Evolutionary conservation across 2,113 vertebrate species (phyloP), one percentile per base, ranked within the genome.

Genomic region (Prietella phreatophila): DNA sequence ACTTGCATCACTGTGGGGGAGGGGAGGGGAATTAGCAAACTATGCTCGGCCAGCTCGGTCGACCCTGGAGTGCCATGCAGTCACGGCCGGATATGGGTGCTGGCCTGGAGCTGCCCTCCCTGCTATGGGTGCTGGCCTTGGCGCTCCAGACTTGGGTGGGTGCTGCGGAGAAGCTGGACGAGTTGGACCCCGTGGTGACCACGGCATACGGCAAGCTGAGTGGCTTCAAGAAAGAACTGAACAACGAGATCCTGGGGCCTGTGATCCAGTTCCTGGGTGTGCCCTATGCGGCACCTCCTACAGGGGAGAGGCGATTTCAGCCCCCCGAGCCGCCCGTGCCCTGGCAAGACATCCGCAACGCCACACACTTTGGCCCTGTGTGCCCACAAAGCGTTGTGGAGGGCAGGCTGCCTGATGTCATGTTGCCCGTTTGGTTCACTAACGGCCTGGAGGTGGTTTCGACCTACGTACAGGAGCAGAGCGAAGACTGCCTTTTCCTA

Each of bases 401-500:
- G 90, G 99, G 99, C 91, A 96, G 98, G 82, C 91, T 99, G 90
- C 98, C 98, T 0, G 98, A 99, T 92, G 98, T 99, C 91, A 99
- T 99, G 99, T 96, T 99, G 92, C 99, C 99, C 0, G 98, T 99
- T 89, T 99, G 99, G 99, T 99, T 99, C 95, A 99, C 97, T 91
- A 99, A 98, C 94, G 97, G 98, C 95, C 95, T 99, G 91, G 99
- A 99, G 92, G 95, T 99, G 92, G 97, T 99, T 93, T 97, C 98
- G 20, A 96, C 97, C 4, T 99, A 97, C 9, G 97, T 99, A 36
- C 99, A 99, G 95, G 99, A 99, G 88, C 99, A 99, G 96, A 99
- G 97, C 61, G 99, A 99, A 95, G 99, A 99, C 93, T 99, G 99
- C 94, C 96, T 99, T 75, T 99, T 97, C 93, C 93, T 99, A 92